phyloP scores from a whole-genome alignment of 1,140 invertebrate genomes.

The Bombus breviceps region DNA sequence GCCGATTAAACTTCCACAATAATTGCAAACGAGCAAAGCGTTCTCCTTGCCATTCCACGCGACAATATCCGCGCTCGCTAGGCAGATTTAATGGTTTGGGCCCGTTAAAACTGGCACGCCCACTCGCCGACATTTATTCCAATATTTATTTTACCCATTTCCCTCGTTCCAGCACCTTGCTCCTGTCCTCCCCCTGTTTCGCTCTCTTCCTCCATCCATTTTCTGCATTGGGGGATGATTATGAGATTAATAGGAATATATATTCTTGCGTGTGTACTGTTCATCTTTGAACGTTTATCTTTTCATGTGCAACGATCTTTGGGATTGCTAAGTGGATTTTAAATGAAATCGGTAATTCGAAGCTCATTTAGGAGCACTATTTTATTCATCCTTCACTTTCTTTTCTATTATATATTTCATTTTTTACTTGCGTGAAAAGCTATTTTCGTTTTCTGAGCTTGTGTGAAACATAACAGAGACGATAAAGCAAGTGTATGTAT shows the following conservation, averaged over 20 bases:
- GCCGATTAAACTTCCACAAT: constrained; percentile 64
- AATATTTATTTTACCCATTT: constrained; percentile 61
- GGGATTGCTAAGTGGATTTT: background rate
- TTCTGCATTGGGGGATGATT: constrained; percentile 28
- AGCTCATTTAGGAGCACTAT: background rate
- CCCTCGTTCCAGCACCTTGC: constrained; percentile 7
- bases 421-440: too few species aligned
- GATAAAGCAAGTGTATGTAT: background rate
- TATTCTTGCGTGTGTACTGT: background rate
- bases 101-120: constrained; percentile 49
- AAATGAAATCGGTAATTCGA: background rate
- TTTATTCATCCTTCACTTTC: background rate
- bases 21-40: constrained; percentile 57
- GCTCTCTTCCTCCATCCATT: background rate
- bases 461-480: background rate
- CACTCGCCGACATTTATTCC: constrained; percentile 53
- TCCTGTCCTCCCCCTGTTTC: background rate
- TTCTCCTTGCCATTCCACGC: constrained; percentile 48
- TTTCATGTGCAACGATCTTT: background rate
- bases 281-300: background rate
- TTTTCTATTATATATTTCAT: background rate
- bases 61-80: constrained; percentile 47
- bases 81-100: constrained; percentile 50
- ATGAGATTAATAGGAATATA: constrained; percentile 52
- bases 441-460: background rate